Base-by-base conservation (phyloP, 1,140 invertebrate genomes). In the Tetraneura akinire region DNA sequence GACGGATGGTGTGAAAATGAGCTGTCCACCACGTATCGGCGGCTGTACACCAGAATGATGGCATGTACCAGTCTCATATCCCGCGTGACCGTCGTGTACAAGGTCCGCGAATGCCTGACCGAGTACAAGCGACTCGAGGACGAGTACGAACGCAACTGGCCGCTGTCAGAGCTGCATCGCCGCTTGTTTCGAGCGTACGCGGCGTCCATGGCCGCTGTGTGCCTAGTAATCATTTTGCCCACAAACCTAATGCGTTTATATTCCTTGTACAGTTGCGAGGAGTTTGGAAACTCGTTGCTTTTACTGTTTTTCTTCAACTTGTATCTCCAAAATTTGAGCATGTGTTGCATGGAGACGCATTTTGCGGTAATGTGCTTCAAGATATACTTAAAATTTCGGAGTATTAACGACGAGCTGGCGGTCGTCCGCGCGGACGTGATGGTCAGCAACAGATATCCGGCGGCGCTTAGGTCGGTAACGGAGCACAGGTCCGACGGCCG, bases 281-380 rank as follows among this genome's bases (percentile, higher is more conserved):
- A 11, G 51, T 11, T 14, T 3, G 42, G 4, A 14, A n/a, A 26
- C 18, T 4, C 1, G 11, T 37, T 23, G 21, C 18, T 76, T 1
- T 10, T 57, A 14, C 18, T 53, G 1, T 73, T 73, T 49, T 73
- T 73, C 70, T 73, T 73, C 23, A 53, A 55, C 29, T n/a, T 37
- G 51, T 76, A 76, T 53, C 2, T 57, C n/a, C 53, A 57, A 13
- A 76, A 55, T 32, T 76, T 26, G 51, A 76, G 73, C 32, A 60
- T 76, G 51, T 76, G 73, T n/a, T 76, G 73, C 32, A 37, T 76
- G 73, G 73, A 76, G 51, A 55, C 73, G 9, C 73, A 76, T n/a
- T 76, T 60, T 9, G 32, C 6, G 8, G 6, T 55, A 4, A 0
- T 76, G 29, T 55, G 73, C 32, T 76, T 76, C 53, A n/a, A 5